These are phyloP conservation scores for Myrmecobius fasciatus DNA, from an alignment of 2,113 vertebrate genomes.

Conservation along the genomic window DNA sequence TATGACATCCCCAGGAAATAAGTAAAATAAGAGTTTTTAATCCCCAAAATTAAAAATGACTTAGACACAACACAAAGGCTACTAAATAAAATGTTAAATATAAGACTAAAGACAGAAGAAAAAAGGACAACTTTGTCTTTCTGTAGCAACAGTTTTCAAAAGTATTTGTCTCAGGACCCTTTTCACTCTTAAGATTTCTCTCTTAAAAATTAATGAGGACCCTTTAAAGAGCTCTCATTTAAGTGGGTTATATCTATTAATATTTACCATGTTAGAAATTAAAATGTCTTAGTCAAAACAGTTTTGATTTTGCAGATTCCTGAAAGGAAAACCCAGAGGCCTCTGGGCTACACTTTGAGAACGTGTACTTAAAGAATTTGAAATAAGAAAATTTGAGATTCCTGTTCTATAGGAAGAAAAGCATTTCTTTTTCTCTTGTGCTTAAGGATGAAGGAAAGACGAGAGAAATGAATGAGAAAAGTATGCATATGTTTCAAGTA, in stretches of 20 bases:
- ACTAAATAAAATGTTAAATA: background rate
- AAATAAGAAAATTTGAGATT: background rate
- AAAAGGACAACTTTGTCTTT: background rate
- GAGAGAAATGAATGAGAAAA: background rate
- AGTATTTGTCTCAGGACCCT: background rate
- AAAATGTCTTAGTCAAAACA: background rate
- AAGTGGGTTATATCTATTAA: background rate
- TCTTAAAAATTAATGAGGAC: background rate
- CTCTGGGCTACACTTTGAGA: background rate
- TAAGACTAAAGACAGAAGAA: background rate
- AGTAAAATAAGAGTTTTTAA: background rate
- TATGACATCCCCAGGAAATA: background rate
- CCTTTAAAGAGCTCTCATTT: background rate
- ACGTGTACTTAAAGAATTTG: background rate
- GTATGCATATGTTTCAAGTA: background rate
- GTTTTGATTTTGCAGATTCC: background rate
- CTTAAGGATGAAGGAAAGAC: background rate
- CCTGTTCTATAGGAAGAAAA: background rate
- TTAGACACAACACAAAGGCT: rapidly evolving
- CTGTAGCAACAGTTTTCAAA: background rate
- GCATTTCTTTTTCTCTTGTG: background rate
- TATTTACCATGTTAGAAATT: background rate
- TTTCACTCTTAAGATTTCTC: background rate
- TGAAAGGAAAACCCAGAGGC: background rate
- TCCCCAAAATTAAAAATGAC: background rate